These are phyloP conservation scores for Pyralis farinalis DNA, from an alignment of 2,888 invertebrate genomes.

Conservation along the genomic window DNA sequence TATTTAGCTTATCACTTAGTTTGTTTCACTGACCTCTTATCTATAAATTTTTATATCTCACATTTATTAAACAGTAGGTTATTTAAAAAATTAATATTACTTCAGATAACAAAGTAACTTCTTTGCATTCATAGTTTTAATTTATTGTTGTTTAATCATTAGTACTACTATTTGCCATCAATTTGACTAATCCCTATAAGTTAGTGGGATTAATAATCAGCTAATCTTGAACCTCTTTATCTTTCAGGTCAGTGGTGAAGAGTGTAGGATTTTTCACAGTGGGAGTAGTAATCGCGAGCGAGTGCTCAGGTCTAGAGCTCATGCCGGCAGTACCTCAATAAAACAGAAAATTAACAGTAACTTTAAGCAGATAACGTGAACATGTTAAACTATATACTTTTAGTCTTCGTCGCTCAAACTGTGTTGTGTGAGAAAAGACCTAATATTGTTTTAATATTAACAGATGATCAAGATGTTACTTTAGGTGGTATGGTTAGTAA, in stretches of 20 bases:
- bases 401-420: slow-evolving; percentile 38
- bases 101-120: too few species aligned
- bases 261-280: slow-evolving; percentile 89
- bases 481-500: slow-evolving; percentile 88
- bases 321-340: slow-evolving; percentile 82
- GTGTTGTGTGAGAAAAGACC: slow-evolving; percentile 57
- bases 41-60: too few species aligned
- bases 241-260: slow-evolving; percentile 89
- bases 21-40: too few species aligned
- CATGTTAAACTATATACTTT: slow-evolving; percentile 60
- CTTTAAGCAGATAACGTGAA: slow-evolving; percentile 23
- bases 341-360: slow-evolving; percentile 17
- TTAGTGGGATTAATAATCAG: neutral
- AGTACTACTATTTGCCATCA: too few species aligned
- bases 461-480: slow-evolving; percentile 93
- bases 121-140: too few species aligned
- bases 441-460: slow-evolving; percentile 90
- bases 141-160: too few species aligned
- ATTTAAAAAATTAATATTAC: too few species aligned
- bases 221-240: slow-evolving; percentile 30
- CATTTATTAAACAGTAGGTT: too few species aligned
- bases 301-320: slow-evolving; percentile 87
- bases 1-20: too few species aligned
- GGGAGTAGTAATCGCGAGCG: slow-evolving; percentile 89
- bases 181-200: too few species aligned